A percentile compares a stretch with the other conserved stretches of the same genome.
Conservation (phyloP, 2,113 vertebrate genomes). For the Hyperoodon ampullatus region DNA sequence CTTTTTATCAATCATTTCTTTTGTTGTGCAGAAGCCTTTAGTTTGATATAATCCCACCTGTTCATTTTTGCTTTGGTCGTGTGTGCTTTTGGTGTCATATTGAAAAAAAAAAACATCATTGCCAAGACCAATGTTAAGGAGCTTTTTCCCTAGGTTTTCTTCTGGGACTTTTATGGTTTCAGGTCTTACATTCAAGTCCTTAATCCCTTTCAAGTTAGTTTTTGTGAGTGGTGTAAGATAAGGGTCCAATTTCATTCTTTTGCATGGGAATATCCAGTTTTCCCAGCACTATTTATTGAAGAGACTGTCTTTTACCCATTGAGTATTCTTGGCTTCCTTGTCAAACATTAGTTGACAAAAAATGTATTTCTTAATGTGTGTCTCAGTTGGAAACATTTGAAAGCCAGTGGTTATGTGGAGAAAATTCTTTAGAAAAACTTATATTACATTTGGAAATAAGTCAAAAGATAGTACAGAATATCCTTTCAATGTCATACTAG, state of each 20-base stretch:
- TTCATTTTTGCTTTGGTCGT: not conserved
- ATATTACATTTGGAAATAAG: slow-evolving; percentile 18
- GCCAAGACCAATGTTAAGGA: not conserved
- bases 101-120: not conserved
- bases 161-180: not conserved
- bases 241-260: not conserved
- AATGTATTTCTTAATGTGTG: not conserved
- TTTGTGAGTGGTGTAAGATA: not conserved
- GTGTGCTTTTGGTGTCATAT: not conserved
- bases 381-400: not conserved
- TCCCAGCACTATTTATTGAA: not conserved
- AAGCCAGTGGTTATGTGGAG: not conserved
- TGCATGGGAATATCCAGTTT: not conserved
- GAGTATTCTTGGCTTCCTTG: not conserved
- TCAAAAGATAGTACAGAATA: not conserved
- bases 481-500: not conserved
- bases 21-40: not conserved
- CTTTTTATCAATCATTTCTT: not conserved
- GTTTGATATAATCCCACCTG: not conserved
- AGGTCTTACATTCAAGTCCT: not conserved
- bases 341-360: not conserved
- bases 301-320: not conserved
- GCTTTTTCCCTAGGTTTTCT: not conserved
- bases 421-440: not conserved
- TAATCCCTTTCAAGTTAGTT: not conserved